phyloP scores from a whole-genome alignment of 2,888 invertebrate genomes.

The Itoplectis maculator region DNA sequence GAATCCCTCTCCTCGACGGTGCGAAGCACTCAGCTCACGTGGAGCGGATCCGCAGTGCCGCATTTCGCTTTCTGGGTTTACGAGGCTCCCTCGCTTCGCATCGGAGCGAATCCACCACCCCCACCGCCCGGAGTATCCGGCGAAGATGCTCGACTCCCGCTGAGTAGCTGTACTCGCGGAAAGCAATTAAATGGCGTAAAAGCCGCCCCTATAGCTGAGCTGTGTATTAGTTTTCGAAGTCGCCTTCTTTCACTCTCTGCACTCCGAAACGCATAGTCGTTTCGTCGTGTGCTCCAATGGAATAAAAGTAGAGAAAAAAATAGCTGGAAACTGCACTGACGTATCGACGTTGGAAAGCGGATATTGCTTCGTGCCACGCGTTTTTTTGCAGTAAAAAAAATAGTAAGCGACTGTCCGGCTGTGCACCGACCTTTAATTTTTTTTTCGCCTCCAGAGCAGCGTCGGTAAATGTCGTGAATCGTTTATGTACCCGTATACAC shows the following conservation, averaged over 20 bases:
- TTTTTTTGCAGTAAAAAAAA: slow-evolving; percentile 5
- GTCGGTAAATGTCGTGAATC: not conserved
- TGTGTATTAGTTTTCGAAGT: slow-evolving; percentile 1
- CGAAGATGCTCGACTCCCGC: slow-evolving; percentile 12
- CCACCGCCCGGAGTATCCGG: not conserved
- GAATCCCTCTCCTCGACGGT: not conserved
- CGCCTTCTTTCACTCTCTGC: not conserved
- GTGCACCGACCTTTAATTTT: not conserved
- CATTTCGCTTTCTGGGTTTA: slow-evolving; percentile 39
- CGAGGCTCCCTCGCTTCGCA: not conserved
- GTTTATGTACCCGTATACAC: not conserved
- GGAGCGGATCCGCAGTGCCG: slow-evolving; percentile 51
- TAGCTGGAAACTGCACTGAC: not conserved
- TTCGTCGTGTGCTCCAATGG: not conserved
- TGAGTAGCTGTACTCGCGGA: not conserved
- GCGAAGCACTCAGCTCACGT: not conserved
- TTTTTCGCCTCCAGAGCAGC: not conserved
- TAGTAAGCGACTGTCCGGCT: not conserved
- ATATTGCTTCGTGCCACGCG: slow-evolving; percentile 40
- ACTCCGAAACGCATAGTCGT: not conserved
- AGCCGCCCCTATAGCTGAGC: not conserved
- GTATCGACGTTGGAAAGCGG: slow-evolving; percentile 27
- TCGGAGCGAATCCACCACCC: not conserved
- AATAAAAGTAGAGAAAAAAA: not conserved
- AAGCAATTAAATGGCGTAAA: slow-evolving; percentile 33